A percentile compares a stretch with the other conserved stretches of the same genome.
Evolutionary conservation across 2,797 vertebrate genomes (phyloP).

Genomic region (Hylomyscus alleni): DNA sequence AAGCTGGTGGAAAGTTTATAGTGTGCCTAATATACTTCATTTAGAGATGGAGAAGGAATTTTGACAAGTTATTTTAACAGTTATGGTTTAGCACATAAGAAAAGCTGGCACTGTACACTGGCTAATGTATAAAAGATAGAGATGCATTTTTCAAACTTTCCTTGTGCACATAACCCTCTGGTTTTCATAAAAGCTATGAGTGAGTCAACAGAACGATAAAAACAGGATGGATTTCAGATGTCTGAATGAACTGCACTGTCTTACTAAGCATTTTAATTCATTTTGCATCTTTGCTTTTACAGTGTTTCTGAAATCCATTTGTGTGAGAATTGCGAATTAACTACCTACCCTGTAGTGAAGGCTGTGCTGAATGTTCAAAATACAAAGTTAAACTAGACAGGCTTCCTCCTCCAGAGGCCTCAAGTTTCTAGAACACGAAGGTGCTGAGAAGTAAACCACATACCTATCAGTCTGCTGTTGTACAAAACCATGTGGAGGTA

Average conservation of each 20-base stretch:
- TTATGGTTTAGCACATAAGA: slow-evolving; percentile 44
- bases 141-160: not conserved
- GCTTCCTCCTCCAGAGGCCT: not conserved
- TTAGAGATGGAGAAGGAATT: slow-evolving; percentile 38
- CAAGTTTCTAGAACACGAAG: slow-evolving; percentile 31
- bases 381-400: slow-evolving; percentile 49
- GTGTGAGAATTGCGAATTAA: slow-evolving; percentile 52
- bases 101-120: not conserved
- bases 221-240: slow-evolving; percentile 50
- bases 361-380: slow-evolving; percentile 31
- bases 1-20: slow-evolving; percentile 57
- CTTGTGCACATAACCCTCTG: slow-evolving; percentile 63
- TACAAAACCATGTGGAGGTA: slow-evolving; percentile 56
- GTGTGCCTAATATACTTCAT: slow-evolving; percentile 37
- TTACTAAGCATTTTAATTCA: slow-evolving; percentile 57
- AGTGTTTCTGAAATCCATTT: slow-evolving; percentile 51
- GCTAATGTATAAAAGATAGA: slow-evolving; percentile 48
- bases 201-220: slow-evolving; percentile 60
- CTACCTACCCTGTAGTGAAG: slow-evolving; percentile 33
- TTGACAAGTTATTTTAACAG: slow-evolving; percentile 64
- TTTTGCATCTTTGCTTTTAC: slow-evolving; percentile 48
- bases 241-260: slow-evolving; percentile 47
- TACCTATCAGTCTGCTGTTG: slow-evolving; percentile 42
- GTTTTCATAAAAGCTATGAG: slow-evolving; percentile 61
- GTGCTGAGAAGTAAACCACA: slow-evolving; percentile 40